A percentile compares a stretch with the other conserved stretches of the same genome.
Conservation (phyloP, 2,888 invertebrate species). For the Podotricha telesiphe region DNA sequence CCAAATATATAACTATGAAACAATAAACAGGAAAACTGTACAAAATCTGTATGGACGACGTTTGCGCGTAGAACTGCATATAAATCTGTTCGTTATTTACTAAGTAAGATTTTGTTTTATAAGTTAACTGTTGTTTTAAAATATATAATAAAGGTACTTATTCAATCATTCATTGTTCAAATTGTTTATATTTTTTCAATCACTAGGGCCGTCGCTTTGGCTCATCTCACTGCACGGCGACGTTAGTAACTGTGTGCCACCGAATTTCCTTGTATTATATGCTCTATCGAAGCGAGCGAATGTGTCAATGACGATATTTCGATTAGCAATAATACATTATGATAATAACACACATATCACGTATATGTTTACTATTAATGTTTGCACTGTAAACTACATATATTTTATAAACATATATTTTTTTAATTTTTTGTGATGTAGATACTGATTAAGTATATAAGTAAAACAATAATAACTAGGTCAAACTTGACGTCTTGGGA, state of each 20-base stretch:
- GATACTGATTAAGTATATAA: background rate
- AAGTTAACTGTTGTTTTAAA: background rate
- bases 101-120: background rate
- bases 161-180: constrained; percentile 15
- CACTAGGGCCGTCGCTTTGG: constrained; percentile 41
- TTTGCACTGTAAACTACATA: background rate
- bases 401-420: background rate
- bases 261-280: constrained; percentile 44
- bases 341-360: background rate
- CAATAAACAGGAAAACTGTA: too few relatives aligned
- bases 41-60: too few relatives aligned
- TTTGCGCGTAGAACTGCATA: background rate
- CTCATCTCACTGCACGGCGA: constrained; percentile 44
- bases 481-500: background rate
- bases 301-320: constrained; percentile 26
- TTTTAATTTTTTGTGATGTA: background rate
- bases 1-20: too few relatives aligned
- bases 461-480: background rate
- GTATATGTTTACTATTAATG: background rate
- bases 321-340: background rate
- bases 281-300: constrained; percentile 24
- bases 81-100: background rate
- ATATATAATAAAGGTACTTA: background rate
- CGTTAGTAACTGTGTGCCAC: constrained; percentile 49
- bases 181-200: constrained; percentile 27